Conservation (phyloP, 2,113 vertebrate species). For the Canis aureus region DNA sequence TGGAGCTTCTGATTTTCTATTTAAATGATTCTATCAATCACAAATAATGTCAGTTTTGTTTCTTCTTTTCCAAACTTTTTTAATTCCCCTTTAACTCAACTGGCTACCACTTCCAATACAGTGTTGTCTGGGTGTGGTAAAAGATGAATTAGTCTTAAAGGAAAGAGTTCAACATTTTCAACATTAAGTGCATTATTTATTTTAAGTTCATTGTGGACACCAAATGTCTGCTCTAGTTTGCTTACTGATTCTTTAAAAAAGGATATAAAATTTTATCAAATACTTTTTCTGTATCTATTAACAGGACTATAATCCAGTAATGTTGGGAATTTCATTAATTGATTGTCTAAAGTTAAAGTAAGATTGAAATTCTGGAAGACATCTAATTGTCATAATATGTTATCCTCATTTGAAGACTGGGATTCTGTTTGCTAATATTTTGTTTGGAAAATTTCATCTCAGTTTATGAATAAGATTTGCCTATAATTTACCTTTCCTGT, state of each 20-base stretch:
- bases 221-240: background rate
- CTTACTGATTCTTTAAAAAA: background rate
- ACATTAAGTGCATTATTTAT: background rate
- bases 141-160: background rate
- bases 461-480: background rate
- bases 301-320: background rate
- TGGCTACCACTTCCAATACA: background rate
- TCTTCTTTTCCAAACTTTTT: background rate
- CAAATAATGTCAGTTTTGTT: background rate
- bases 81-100: background rate
- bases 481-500: background rate
- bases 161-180: background rate
- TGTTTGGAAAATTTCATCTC: constrained; percentile 10
- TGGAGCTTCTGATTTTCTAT: background rate
- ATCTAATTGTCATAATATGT: background rate
- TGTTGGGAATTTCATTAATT: background rate
- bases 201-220: background rate
- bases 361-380: background rate
- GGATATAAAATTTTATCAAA: background rate
- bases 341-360: background rate
- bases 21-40: background rate
- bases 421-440: background rate
- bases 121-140: background rate
- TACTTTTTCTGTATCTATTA: background rate
- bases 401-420: background rate